A percentile compares a stretch with the other conserved stretches of the same genome.
Conservation (phyloP, 1,140 invertebrate species). For the Triops longicaudatus region DNA sequence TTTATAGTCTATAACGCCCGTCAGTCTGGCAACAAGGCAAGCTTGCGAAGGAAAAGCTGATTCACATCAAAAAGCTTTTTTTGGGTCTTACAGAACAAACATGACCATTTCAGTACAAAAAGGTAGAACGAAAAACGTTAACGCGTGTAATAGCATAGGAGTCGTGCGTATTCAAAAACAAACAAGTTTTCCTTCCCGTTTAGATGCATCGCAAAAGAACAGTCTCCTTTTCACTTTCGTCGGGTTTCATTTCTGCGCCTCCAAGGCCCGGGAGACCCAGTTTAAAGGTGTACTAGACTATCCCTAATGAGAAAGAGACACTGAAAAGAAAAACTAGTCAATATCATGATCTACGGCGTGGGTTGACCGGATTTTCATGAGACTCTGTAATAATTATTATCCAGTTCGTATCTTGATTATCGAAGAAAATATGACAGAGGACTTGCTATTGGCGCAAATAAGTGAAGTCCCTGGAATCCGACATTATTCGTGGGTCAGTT, state of each 20-base stretch:
- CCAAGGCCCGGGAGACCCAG: neutral
- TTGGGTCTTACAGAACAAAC: neutral
- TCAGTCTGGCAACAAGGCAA: neutral
- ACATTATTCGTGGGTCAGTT: no score
- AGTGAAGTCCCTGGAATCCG: no score
- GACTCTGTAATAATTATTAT: neutral
- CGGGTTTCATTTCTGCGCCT: neutral
- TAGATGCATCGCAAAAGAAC: neutral
- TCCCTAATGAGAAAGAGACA: neutral
- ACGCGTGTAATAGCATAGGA: neutral
- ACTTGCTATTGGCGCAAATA: neutral
- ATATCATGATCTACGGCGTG: neutral
- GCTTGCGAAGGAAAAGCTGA: neutral
- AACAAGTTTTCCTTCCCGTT: neutral
- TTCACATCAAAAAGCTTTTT: slow-evolving; percentile 1
- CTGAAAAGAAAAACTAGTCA: neutral
- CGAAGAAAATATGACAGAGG: neutral
- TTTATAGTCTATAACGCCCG: slow-evolving; percentile 11
- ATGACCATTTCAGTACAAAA: neutral
- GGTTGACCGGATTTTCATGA: neutral
- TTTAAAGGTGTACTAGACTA: neutral
- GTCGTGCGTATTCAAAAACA: neutral
- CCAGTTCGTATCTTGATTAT: neutral
- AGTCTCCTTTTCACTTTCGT: neutral
- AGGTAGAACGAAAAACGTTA: neutral